These are phyloP conservation scores for Sipha maydis DNA, from an alignment of 2,888 invertebrate genomes.

Conservation along the genomic window DNA sequence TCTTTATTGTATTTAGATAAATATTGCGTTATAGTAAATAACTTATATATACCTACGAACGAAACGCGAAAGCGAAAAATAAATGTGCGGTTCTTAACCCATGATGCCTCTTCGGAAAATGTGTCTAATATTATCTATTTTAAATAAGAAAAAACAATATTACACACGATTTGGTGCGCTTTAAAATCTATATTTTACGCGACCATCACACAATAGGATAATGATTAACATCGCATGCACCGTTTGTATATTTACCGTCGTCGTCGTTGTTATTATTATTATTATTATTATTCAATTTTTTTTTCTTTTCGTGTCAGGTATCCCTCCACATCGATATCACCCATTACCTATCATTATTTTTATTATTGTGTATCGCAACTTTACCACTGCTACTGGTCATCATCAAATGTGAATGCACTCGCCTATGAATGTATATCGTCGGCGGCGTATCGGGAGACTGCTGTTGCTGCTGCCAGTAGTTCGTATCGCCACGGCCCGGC, in stretches of 20 bases:
- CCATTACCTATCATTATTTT: background rate
- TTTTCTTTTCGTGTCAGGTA: background rate
- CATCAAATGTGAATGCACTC: slow-evolving; percentile 54
- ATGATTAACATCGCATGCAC: slow-evolving; percentile 26
- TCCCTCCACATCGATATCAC: slow-evolving; percentile 42
- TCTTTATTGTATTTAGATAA: background rate
- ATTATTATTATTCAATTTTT: slow-evolving; percentile 18
- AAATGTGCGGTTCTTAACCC: background rate
- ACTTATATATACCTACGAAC: too few species aligned
- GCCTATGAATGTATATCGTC: background rate
- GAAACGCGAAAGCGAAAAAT: background rate
- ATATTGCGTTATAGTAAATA: too few species aligned
- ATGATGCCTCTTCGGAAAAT: background rate
- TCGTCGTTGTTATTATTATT: slow-evolving; percentile 25
- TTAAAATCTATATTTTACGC: background rate
- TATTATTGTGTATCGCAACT: background rate
- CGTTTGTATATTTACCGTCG: slow-evolving; percentile 37
- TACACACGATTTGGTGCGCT: too few species aligned
- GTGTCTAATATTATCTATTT: too few species aligned
- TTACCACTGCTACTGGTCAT: slow-evolving; percentile 48
- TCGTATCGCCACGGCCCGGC: slow-evolving; percentile 31
- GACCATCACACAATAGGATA: slow-evolving; percentile 31
- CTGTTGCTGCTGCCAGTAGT: slow-evolving; percentile 24
- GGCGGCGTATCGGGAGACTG: background rate
- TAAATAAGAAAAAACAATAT: background rate